Conservation (phyloP, 2,888 invertebrate species). For the Apamea crenata region DNA sequence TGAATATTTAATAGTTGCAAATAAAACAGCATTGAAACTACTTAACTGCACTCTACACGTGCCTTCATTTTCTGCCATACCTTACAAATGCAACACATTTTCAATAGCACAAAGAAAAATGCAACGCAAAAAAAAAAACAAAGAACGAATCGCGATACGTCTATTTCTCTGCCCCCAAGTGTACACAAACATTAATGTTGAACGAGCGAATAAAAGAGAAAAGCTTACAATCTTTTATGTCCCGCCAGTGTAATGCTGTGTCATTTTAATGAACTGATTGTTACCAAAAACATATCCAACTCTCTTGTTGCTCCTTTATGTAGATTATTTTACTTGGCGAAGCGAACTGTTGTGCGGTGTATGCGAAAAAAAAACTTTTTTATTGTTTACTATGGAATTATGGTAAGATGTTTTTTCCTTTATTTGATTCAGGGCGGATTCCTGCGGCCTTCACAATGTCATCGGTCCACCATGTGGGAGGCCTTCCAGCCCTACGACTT, state of each 20-base stretch:
- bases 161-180: conserved; percentile 34
- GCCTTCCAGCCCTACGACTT: no score
- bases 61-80: not conserved
- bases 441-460: no score
- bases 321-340: conserved; percentile 25
- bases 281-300: conserved; percentile 36
- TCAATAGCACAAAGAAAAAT: not conserved
- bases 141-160: conserved; percentile 13
- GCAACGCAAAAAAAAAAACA: no score
- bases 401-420: no score
- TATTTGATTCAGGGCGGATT: no score
- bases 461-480: no score
- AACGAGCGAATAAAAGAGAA: conserved; percentile 60
- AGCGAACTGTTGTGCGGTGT: conserved; percentile 8
- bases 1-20: not conserved
- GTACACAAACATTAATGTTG: conserved; percentile 54
- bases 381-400: not conserved
- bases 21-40: not conserved
- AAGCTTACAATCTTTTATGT: conserved; percentile 59
- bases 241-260: conserved; percentile 60
- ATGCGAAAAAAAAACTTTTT: conserved; percentile 22
- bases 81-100: conserved; percentile 21
- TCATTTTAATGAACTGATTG: conserved; percentile 69
- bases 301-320: conserved; percentile 9
- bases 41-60: not conserved